Evolutionary conservation across 2,888 invertebrate species (phyloP).

Genomic region (Drosophila algonquin): DNA sequence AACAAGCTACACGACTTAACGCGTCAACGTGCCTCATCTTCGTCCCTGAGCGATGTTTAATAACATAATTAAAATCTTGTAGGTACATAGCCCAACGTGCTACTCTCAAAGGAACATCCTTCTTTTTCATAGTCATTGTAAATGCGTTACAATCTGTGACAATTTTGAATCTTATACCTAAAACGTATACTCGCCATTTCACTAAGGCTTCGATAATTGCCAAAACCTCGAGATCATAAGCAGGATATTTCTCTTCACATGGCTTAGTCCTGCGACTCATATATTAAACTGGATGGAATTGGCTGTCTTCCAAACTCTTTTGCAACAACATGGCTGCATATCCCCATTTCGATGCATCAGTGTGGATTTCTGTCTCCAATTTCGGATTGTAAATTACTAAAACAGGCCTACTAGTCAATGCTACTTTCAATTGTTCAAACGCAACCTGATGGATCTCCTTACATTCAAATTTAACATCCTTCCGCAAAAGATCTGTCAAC

Average conservation of each 20-base stretch:
- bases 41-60: too few species aligned
- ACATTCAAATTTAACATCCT: too few species aligned
- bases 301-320: not conserved
- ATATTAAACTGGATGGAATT: conserved; percentile 4
- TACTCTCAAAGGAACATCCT: not conserved
- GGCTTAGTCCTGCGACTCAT: conserved; percentile 8
- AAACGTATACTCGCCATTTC: conserved; percentile 3
- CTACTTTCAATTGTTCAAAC: not conserved
- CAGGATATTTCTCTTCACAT: conserved; percentile 5
- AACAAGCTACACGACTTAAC: conserved; percentile 20
- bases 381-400: not conserved
- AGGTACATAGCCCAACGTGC: too few species aligned
- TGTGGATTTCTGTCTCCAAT: conserved; percentile 4
- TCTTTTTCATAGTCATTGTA: not conserved
- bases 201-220: conserved; percentile 2
- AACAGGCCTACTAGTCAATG: not conserved
- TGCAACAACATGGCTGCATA: not conserved
- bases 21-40: conserved; percentile 17
- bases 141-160: not conserved
- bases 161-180: not conserved
- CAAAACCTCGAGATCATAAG: conserved; percentile 9
- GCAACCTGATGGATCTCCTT: not conserved
- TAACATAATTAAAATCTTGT: too few species aligned
- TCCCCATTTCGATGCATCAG: conserved; percentile 4
- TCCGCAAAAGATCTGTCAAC: too few species aligned